Evolutionary conservation across 2,888 invertebrate genomes (phyloP), one percentile per base, ranked within the genome.

Genomic region (Thereva nobilitata): DNA sequence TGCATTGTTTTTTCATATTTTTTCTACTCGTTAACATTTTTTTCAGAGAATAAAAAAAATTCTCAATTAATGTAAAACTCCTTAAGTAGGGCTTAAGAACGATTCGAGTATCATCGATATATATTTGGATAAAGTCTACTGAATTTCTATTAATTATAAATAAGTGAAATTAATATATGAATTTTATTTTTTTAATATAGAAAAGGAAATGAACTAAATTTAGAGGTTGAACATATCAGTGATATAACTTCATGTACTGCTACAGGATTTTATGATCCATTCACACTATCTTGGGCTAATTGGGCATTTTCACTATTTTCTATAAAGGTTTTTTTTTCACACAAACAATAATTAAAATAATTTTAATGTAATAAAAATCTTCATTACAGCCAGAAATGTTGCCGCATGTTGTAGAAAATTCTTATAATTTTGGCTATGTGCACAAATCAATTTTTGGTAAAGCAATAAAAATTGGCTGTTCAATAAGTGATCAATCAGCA

Each of bases 221-320:
- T 72, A 4, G 67, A 73, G 64, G 73, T 77, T 3, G 76, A 78
- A 42, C 92, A 93, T 79, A 87, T 93, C 67, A 91, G 92, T 0
- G 98, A 99, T 76, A 88, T 90, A n/a, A 93, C 94, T 0, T 93
- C 90, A 72, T 94, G 94, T 1, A 92, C 95, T 42, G 90, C 93
- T 1, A 95, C 97, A 0, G 97, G 95, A 1, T 85, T 98, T 74
- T 98, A 86, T 78, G 97, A 98, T 80, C 96, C 97, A 0, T 98
- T 94, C 78, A 87, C 89, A 70, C 84, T 93, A 83, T 83, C 87
- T 70, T 98, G 97, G 95, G 91, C 93, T 0, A 55, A 47, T 40
- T 70, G 64, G 66, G 64, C 67, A 47, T 61, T 67, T 50, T 49
- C 44, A 47, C 9, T 68, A 7, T 69, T 68, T 49, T 69, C 66